These are phyloP conservation scores for Pogonocherus hispidulus DNA, from an alignment of 2,888 invertebrate species.

Conservation along the genomic window DNA sequence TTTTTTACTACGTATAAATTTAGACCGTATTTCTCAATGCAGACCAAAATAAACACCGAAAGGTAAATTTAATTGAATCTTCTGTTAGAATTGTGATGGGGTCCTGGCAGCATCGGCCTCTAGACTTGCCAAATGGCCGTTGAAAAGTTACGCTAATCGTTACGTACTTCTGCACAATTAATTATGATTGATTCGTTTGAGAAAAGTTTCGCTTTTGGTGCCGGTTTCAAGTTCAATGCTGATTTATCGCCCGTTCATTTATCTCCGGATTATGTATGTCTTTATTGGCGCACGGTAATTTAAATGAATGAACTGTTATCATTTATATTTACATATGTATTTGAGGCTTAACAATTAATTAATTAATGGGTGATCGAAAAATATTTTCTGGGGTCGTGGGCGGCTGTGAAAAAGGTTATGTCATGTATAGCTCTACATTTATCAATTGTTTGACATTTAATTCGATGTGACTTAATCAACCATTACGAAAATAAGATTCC, in stretches of 20 bases:
- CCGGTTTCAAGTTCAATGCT: slow-evolving; percentile 10
- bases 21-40: slow-evolving; percentile 9
- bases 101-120: slow-evolving; percentile 35
- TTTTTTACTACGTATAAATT: slow-evolving; percentile 8
- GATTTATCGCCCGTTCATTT: slow-evolving; percentile 14
- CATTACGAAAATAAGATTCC: too few species aligned
- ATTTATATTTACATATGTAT: too few species aligned
- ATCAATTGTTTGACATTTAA: too few species aligned
- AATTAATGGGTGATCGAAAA: too few species aligned
- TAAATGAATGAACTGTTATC: not conserved
- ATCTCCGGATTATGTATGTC: slow-evolving; percentile 6
- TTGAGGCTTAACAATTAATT: too few species aligned
- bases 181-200: slow-evolving; percentile 25
- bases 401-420: too few species aligned
- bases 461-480: too few species aligned
- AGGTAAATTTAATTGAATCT: slow-evolving; percentile 44
- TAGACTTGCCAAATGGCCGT: slow-evolving; percentile 27
- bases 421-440: too few species aligned
- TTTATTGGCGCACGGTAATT: not conserved
- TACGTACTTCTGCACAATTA: slow-evolving; percentile 18
- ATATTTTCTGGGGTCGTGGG: too few species aligned
- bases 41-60: slow-evolving; percentile 37
- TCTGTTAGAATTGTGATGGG: slow-evolving; percentile 42
- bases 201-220: slow-evolving; percentile 7
- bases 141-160: slow-evolving; percentile 22